These are phyloP conservation scores for Apostichopus leukothele DNA, from an alignment of 53 echinoderm and acorn worm genomes.

Conservation along the genomic window DNA sequence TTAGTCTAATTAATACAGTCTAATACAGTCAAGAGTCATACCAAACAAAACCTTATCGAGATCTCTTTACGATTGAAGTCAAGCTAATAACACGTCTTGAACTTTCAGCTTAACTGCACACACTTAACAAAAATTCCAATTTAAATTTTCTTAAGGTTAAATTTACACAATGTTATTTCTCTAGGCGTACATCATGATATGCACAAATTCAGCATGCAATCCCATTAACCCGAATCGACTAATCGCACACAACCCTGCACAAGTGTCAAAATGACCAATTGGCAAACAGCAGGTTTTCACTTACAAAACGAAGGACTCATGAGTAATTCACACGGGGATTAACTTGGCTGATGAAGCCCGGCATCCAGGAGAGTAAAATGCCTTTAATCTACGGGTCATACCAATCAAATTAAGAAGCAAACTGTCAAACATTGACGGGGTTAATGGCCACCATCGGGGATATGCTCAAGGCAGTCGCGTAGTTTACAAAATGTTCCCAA, in stretches of 20 bases:
- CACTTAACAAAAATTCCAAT: too few species aligned
- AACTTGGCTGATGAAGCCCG: not conserved
- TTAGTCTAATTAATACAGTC: too few species aligned
- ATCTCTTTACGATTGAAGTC: too few species aligned
- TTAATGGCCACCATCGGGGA: not conserved
- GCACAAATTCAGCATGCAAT: not conserved
- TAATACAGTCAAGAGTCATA: too few species aligned
- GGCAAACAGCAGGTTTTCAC: not conserved
- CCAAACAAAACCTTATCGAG: too few species aligned
- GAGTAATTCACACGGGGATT: not conserved
- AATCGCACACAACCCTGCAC: not conserved
- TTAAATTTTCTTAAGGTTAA: too few species aligned
- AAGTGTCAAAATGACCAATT: not conserved
- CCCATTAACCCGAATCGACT: not conserved
- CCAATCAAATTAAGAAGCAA: constrained; percentile 3
- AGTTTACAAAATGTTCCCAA: not conserved
- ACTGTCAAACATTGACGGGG: constrained; percentile 1
- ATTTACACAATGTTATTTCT: too few species aligned
- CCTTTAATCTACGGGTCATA: constrained; percentile 6
- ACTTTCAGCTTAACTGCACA: too few species aligned
- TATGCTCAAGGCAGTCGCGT: not conserved
- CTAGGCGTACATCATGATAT: too few species aligned
- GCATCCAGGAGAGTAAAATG: not conserved
- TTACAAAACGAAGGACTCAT: not conserved
- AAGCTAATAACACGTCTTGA: too few species aligned